These are phyloP conservation scores for Ovis aries DNA, from an alignment of 2,113 vertebrate species.

Conservation along the genomic window DNA sequence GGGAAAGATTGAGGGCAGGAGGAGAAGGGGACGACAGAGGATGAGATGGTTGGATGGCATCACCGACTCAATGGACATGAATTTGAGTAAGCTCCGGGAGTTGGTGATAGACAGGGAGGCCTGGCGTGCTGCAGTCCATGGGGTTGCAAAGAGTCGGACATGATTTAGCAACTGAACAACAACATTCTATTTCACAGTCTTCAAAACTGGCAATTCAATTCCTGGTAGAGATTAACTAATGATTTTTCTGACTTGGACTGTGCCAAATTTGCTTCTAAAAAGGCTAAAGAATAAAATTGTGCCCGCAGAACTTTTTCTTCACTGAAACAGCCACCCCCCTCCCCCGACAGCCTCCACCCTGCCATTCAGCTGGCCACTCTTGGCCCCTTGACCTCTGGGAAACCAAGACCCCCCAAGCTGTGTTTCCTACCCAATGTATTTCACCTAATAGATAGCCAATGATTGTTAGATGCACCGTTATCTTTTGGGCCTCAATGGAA, in stretches of 20 bases:
- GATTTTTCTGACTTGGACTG: neutral
- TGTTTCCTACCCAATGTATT: neutral
- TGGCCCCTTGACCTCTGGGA: neutral
- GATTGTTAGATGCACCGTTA: too few species aligned
- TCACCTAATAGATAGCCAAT: neutral
- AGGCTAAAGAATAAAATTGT: neutral
- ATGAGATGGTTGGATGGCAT: neutral
- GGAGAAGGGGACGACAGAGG: neutral
- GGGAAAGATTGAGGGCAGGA: neutral
- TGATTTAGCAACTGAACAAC: neutral
- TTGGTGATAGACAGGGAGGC: neutral
- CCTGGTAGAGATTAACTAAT: neutral
- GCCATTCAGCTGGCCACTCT: neutral
- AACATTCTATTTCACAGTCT: neutral
- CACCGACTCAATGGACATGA: neutral
- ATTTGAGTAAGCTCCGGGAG: neutral
- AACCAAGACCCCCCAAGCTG: neutral
- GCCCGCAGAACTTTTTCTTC: neutral
- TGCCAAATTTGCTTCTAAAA: neutral
- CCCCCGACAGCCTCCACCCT: neutral
- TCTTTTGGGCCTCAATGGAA: neutral
- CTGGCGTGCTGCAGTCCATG: neutral
- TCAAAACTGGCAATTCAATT: neutral
- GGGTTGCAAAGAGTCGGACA: rapidly evolving
- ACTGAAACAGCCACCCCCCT: neutral